phyloP scores from a whole-genome alignment of 1,140 invertebrate species.

The Drosophila mayri region DNA sequence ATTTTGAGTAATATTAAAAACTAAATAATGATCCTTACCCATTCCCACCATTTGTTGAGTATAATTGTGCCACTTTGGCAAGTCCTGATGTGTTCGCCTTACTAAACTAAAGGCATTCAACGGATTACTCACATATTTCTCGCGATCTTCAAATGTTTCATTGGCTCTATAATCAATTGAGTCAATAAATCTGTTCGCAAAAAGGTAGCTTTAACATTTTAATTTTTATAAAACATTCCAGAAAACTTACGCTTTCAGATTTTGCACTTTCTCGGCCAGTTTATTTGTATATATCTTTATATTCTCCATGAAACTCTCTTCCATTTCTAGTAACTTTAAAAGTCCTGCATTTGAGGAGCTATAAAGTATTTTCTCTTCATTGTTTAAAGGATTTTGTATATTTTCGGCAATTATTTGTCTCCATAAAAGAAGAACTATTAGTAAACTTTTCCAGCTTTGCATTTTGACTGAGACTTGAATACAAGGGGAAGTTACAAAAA shows the following conservation, averaged over 20 bases:
- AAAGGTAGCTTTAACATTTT: too few species aligned
- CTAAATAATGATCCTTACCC: conserved; percentile 1
- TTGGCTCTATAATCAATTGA: conserved; percentile 6
- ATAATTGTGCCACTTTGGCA: conserved; percentile 57
- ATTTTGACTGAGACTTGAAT: conserved; percentile 21
- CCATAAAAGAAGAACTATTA: conserved; percentile 6
- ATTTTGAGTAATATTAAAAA: background rate
- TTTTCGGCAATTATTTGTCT: background rate
- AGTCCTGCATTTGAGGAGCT: conserved; percentile 13
- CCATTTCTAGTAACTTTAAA: conserved; percentile 16
- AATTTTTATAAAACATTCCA: background rate
- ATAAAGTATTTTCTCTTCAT: background rate
- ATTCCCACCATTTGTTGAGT: conserved; percentile 23
- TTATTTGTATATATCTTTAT: conserved; percentile 23
- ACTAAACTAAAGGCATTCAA: conserved; percentile 52
- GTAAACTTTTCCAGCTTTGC: background rate
- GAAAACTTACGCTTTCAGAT: conserved; percentile 18
- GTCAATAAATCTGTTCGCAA: conserved; percentile 2
- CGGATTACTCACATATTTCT: conserved; percentile 53
- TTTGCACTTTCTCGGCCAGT: conserved; percentile 18
- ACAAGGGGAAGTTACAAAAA: too few species aligned
- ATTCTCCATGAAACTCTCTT: conserved; percentile 7
- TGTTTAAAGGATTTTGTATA: background rate
- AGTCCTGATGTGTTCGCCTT: conserved; percentile 50
- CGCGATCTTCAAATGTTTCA: conserved; percentile 2